These are phyloP conservation scores for Sylvia atricapilla DNA, from an alignment of 2,113 vertebrate species.

Conservation along the genomic window DNA sequence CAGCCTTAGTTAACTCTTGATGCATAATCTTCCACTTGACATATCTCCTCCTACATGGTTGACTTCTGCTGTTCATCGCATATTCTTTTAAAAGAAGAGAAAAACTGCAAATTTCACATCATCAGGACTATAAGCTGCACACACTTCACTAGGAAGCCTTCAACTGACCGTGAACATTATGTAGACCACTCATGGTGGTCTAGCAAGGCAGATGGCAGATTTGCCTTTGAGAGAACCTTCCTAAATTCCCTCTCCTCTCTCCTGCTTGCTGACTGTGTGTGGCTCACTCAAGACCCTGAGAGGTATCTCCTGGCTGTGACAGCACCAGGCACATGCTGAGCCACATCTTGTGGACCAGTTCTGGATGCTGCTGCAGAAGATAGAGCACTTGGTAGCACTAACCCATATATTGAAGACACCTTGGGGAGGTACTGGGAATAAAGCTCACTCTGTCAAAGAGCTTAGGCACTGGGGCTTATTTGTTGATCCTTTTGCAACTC, in stretches of 20 bases:
- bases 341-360: background rate
- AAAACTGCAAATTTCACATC: background rate
- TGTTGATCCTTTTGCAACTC: background rate
- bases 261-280: background rate
- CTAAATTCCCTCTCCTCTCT: background rate
- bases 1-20: background rate
- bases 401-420: background rate
- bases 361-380: background rate
- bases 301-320: background rate
- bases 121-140: background rate
- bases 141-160: background rate
- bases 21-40: background rate
- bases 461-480: background rate
- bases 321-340: background rate
- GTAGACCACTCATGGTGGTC: background rate
- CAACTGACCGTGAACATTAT: accelerated
- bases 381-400: background rate
- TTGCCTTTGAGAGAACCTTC: background rate
- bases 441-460: background rate
- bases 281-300: background rate
- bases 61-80: background rate
- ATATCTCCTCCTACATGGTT: background rate
- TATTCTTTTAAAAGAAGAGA: background rate
- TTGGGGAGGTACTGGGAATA: background rate
- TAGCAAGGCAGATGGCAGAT: background rate